Percentiles rank a stretch among this genome's conserved stretches.
These are phyloP conservation scores for Trichomalopsis sarcophagae DNA, from an alignment of 1,140 invertebrate genomes.

Conservation along the genomic window DNA sequence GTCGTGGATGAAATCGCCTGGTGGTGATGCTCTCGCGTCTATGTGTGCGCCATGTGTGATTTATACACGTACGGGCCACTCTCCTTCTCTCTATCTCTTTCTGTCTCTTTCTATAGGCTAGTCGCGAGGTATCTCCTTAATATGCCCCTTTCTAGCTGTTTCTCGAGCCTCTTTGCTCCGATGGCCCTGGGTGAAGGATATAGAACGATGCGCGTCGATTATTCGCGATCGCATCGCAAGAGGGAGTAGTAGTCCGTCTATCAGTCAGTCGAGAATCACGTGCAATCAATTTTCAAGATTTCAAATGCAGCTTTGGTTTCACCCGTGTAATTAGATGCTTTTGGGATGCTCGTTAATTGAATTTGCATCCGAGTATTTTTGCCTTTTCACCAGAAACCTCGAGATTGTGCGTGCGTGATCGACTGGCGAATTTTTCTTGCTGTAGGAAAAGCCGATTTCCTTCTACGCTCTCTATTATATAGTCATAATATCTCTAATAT, in stretches of 20 bases:
- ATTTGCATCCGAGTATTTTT: not conserved
- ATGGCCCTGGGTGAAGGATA: slow-evolving; percentile 25
- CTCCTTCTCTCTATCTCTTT: not conserved
- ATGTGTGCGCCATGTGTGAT: not conserved
- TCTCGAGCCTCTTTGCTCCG: slow-evolving; percentile 43
- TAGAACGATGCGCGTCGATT: not conserved
- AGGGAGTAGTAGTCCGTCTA: slow-evolving; percentile 33
- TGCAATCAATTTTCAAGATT: not conserved
- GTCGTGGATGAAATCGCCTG: slow-evolving; percentile 61
- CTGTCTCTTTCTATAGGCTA: not conserved
- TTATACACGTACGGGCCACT: slow-evolving; percentile 49
- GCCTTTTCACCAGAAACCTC: not conserved
- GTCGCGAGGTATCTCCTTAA: not conserved
- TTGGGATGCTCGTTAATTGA: not conserved
- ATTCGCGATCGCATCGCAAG: slow-evolving; percentile 9
- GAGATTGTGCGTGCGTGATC: not conserved
- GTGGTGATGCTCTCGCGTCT: slow-evolving; percentile 70
- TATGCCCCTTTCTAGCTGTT: slow-evolving; percentile 13
- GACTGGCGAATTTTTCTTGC: not conserved
- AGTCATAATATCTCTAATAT: not conserved
- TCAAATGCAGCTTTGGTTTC: not conserved
- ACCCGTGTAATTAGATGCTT: not conserved
- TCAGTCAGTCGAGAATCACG: slow-evolving; percentile 44
- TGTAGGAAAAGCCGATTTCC: not conserved
- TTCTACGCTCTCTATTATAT: not conserved